phyloP scores from a whole-genome alignment of 1,140 invertebrate genomes.

The Holotrichia oblita region DNA sequence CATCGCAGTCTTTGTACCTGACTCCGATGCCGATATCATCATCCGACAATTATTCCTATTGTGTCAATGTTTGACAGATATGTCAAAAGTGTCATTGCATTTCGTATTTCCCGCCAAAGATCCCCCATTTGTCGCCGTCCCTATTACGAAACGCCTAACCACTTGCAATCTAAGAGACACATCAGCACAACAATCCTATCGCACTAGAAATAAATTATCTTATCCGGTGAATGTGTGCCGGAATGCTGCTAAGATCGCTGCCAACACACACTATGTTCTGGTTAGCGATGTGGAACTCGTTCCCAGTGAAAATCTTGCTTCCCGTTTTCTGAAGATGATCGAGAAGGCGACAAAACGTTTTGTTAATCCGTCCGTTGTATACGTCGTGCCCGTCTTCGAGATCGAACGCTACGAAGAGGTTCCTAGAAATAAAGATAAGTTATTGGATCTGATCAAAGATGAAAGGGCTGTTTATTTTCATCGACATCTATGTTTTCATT shows the following conservation, averaged over 20 bases:
- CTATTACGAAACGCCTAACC: conserved; percentile 54
- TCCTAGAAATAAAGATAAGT: conserved; percentile 68
- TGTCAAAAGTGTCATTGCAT: conserved; percentile 77
- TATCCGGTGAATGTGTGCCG: conserved; percentile 83
- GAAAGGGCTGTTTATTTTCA: conserved; percentile 73
- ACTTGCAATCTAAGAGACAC: conserved; percentile 52
- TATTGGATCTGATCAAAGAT: conserved; percentile 61
- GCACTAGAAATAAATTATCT: conserved; percentile 64
- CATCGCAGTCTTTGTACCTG: conserved; percentile 76
- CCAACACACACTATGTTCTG: conserved; percentile 72
- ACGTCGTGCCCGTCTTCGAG: conserved; percentile 80
- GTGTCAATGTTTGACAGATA: conserved; percentile 71
- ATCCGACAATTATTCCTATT: conserved; percentile 70
- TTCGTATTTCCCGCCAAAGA: conserved; percentile 68
- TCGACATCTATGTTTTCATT: conserved; percentile 74
- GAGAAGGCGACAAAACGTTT: conserved; percentile 60
- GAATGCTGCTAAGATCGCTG: conserved; percentile 72
- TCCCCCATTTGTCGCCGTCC: conserved; percentile 51
- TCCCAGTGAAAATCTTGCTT: conserved; percentile 71
- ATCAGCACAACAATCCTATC: conserved; percentile 63
- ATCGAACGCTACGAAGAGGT: conserved; percentile 70
- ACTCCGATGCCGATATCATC: conserved; percentile 70
- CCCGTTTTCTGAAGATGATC: conserved; percentile 71
- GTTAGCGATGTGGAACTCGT: conserved; percentile 82
- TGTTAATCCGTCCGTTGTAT: conserved; percentile 65